Evolutionary conservation across 2,113 vertebrate genomes (phyloP), one percentile per base, ranked within the genome.

Genomic region (Echinops telfairi): DNA sequence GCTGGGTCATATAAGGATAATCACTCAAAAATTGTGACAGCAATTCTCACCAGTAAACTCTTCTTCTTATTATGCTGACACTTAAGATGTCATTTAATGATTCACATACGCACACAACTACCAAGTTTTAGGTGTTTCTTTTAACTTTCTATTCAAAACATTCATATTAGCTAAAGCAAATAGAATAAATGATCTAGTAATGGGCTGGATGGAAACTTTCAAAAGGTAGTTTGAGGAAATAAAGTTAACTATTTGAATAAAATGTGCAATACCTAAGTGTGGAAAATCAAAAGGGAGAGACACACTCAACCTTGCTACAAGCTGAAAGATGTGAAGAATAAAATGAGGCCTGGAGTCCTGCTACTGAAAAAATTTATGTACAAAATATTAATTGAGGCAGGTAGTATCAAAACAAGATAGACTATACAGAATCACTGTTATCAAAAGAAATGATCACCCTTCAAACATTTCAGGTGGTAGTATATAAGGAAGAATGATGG

Each of bases 1-100:
- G 89, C 10, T 25, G 76, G 86, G 93, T 97, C 93, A 97, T 66
- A 64, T 85, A 94, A 96, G 80, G 82, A 96, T 91, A 96, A 97
- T 97, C 93, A 97, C 68, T 93, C 92, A 91, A 85, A 95, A 83
- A 38, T 85, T 96, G 1, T 96, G 96, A 98, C 92, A 97, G 94
- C 36, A 97, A 84, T 77, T 78, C 95, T 97, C 93, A 96, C 84
- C 92, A 95, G 77, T 82, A 95, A 97, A 96, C 94, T 85, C 95
- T 96, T 93, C 62, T 73, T 89, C 88, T 94, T 89, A 94, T 87
- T 68, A 81, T 92, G 38, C 47, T 97, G 95, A 94, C 81, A 97
- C 89, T 97, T 97, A 88, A 57, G 73, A 95, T 96, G 6, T 8
- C 75, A 97, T 92, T 90, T 89, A 62, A 82, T 95, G 79, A 82